Evolutionary conservation across 2,888 invertebrate species (phyloP).

Genomic region (Operophtera brumata): DNA sequence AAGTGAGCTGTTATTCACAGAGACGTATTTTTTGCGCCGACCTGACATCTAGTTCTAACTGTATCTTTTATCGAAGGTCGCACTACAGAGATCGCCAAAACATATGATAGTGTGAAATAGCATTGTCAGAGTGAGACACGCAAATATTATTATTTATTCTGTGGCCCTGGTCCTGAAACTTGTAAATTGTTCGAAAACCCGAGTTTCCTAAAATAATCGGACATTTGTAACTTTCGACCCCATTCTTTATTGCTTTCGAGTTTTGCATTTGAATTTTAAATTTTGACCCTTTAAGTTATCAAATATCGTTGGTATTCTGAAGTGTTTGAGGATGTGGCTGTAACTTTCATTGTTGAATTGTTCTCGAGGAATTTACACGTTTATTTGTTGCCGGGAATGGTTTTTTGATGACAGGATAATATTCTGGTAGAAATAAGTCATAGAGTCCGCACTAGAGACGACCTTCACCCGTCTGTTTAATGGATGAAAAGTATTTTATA

Average conservation of each 20-base stretch:
- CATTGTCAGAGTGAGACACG: neutral
- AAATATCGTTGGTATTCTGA: neutral
- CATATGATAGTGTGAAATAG: neutral
- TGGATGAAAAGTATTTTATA: no score
- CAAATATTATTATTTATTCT: neutral
- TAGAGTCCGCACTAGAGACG: no score
- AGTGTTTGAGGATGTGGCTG: neutral
- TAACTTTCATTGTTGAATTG: neutral
- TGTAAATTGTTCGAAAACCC: slow-evolving; percentile 14
- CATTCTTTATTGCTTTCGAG: slow-evolving; percentile 20
- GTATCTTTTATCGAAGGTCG: no score
- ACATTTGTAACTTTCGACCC: slow-evolving; percentile 18
- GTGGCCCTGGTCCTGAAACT: slow-evolving; percentile 9
- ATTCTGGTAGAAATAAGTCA: no score
- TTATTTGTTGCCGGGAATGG: no score
- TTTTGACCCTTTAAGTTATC: slow-evolving; percentile 10
- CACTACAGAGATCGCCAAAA: no score
- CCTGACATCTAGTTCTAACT: no score
- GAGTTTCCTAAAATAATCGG: slow-evolving; percentile 19
- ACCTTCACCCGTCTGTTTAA: no score
- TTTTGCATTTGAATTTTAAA: slow-evolving; percentile 32
- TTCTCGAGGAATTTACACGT: neutral
- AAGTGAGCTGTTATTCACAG: no score
- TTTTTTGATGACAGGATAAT: no score
- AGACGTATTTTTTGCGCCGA: no score